Evolutionary conservation across 2,888 invertebrate genomes (phyloP).

Genomic region (Troides aeacus): DNA sequence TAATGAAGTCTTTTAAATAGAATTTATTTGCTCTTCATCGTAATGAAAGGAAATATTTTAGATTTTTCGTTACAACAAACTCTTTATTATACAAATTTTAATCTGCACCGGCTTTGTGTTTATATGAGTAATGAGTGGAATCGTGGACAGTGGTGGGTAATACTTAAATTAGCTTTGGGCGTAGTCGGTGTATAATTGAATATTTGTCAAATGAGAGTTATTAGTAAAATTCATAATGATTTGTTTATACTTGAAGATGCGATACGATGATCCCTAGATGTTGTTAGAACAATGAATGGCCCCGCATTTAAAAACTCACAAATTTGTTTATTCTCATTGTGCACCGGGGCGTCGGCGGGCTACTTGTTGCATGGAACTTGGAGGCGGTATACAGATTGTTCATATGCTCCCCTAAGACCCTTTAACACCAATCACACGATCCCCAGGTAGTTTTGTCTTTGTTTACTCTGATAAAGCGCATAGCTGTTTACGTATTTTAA

Average conservation of each 20-base stretch:
- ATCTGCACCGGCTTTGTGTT: not conserved
- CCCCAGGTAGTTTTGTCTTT: constrained; percentile 26
- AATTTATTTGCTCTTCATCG: not conserved
- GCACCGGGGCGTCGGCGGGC: not conserved
- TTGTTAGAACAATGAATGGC: not conserved
- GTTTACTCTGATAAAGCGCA: constrained; percentile 16
- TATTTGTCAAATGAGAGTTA: not conserved
- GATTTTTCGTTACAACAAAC: too few species aligned
- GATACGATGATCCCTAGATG: not conserved
- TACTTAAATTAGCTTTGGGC: not conserved
- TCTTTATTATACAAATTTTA: not conserved
- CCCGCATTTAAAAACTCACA: not conserved
- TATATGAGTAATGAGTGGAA: not conserved
- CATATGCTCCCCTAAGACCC: constrained; percentile 6
- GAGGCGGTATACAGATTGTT: constrained; percentile 9
- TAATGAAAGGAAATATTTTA: too few species aligned
- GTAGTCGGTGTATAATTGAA: not conserved
- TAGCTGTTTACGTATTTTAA: not conserved
- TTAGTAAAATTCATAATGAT: not conserved
- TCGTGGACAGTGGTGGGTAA: not conserved
- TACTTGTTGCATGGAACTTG: constrained; percentile 16
- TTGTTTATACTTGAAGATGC: not conserved
- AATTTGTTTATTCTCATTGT: not conserved
- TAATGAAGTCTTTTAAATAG: not conserved
- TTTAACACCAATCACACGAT: constrained; percentile 3